These are phyloP conservation scores for Scolanthus callimorphus DNA, from an alignment of 92 coral and sea anemone species.

Conservation along the genomic window DNA sequence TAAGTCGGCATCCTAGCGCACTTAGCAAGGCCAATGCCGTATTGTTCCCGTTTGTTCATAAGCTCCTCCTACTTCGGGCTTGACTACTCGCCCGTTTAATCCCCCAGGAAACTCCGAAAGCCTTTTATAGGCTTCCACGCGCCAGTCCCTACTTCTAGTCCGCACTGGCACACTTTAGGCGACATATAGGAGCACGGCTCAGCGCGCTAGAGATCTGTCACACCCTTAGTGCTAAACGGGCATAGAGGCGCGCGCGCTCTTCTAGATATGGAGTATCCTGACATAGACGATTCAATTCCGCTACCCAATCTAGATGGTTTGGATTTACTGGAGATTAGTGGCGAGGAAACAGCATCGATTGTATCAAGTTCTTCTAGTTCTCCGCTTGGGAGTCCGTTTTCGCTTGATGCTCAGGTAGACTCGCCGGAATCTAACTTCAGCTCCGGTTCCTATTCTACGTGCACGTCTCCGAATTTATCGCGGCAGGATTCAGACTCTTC, in stretches of 20 bases:
- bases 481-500: constrained; percentile 11
- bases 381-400: constrained; percentile 65
- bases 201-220: background rate
- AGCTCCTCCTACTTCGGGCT: constrained; percentile 64
- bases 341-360: constrained; percentile 59
- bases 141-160: constrained; percentile 47
- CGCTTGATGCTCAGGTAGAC: constrained; percentile 30
- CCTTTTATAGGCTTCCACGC: constrained; percentile 74
- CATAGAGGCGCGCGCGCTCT: too few species aligned
- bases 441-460: constrained; percentile 23
- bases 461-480: constrained; percentile 41
- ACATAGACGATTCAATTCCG: constrained; percentile 35
- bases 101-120: constrained; percentile 77
- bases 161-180: constrained; percentile 57
- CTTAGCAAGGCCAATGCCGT: constrained; percentile 60
- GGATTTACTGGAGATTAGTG: constrained; percentile 65
- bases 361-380: constrained; percentile 64
- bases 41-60: constrained; percentile 46
- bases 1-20: constrained; percentile 59
- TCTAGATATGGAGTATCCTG: constrained; percentile 9
- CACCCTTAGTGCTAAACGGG: background rate
- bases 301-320: constrained; percentile 65
- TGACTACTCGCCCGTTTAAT: constrained; percentile 71
- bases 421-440: constrained; percentile 37
- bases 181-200: constrained; percentile 29